Evolutionary conservation across 2,888 invertebrate genomes (phyloP), one percentile per base, ranked within the genome.

Genomic region (Abrostola tripartita): DNA sequence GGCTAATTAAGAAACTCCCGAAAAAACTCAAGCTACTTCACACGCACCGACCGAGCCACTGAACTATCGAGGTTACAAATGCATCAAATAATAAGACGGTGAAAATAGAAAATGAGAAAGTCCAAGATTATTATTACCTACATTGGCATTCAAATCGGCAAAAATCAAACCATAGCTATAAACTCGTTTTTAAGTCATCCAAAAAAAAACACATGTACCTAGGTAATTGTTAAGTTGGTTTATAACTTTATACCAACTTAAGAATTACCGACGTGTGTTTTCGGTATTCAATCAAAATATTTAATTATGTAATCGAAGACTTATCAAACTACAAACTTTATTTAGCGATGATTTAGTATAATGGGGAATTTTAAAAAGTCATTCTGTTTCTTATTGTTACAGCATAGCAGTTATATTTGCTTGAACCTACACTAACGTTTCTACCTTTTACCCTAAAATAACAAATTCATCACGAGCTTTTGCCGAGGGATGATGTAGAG

Each of bases 1-100:
- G 76, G 79, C 85, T 88, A 88, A 88, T 88, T 86, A 86, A 81
- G 85, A 82, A 85, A 82, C 72, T 68, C 64, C 84, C 74, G 79
- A 87, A 87, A 88, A 88, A 86, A 84, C 70, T 42, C 57, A 65
- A 62, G 58, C 70, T 68, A 76, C 71, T 85, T 83, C 83, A 84
- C 79, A 84, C 76, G 71, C 67, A 73, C 66, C 60, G 67, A 62
- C 58, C 61, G 50, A 56, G 44, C 44, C 44, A 47, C 14, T 47
- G 44, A 47, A 38, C 37, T 37, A 54, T 53, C 44, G 37, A 41
- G 47, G 56, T 56, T 63, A 63, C 61, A 56, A 40, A 62, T 37
- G 57, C 44, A 64, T 51, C 51, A 44, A 50, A 58, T 49, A 70
- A 24, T 52, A 74, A 69, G 38, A 53, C 12, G 9, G 12, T 10